Evolutionary conservation across 2,888 invertebrate species (phyloP).

Genomic region (Athripsodes cinereus): DNA sequence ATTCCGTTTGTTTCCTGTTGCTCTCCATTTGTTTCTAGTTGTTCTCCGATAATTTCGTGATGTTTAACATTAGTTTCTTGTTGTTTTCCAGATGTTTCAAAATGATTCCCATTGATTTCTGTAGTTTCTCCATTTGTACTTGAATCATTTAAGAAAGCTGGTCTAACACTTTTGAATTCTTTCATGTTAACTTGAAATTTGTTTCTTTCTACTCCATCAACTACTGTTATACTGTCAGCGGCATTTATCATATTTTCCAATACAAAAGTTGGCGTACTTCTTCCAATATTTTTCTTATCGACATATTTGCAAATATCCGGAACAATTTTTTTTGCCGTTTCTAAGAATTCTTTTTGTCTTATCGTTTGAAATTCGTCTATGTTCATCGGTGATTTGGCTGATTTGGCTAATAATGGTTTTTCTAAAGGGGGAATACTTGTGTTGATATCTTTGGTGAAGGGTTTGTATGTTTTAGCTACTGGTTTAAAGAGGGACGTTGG

Average conservation of each 20-base stretch:
- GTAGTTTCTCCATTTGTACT: neutral
- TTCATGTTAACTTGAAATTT: neutral
- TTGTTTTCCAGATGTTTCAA: neutral
- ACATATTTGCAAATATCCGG: neutral
- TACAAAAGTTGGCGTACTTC: neutral
- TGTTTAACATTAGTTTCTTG: neutral
- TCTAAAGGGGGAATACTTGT: slow-evolving; percentile 34
- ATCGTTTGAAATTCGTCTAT: slow-evolving; percentile 35
- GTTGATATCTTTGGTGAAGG: slow-evolving; percentile 38
- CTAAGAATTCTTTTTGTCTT: slow-evolving; percentile 12
- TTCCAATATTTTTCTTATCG: neutral
- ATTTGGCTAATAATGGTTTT: slow-evolving; percentile 38
- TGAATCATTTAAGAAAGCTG: neutral
- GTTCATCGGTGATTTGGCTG: slow-evolving; percentile 34
- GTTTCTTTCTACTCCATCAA: neutral
- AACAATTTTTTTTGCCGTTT: neutral
- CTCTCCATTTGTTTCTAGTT: neutral
- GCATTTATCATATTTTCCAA: neutral
- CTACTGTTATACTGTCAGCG: neutral
- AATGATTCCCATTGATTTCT: slow-evolving; percentile 8
- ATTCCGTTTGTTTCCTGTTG: neutral
- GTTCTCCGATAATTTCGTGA: neutral
- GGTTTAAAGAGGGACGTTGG: slow-evolving; percentile 8
- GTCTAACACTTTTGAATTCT: neutral
- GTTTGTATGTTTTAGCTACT: slow-evolving; percentile 33